Percentiles rank a stretch among this genome's conserved stretches.
Conservation (phyloP, 1,140 invertebrate species). For the Drosophila pachea region DNA sequence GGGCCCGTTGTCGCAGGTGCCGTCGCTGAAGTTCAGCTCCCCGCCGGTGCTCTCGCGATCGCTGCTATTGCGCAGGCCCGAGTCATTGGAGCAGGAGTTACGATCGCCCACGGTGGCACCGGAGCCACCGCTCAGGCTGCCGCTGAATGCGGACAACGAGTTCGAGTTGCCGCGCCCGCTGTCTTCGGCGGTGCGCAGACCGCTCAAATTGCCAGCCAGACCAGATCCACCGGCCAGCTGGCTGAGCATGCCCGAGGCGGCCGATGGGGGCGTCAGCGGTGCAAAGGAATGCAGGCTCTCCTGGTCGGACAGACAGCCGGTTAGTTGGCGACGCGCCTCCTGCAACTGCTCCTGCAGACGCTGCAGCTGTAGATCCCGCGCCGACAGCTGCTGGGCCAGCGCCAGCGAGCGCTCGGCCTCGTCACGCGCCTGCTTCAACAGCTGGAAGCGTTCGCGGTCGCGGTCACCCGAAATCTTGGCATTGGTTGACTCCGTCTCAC, state of each 20-base stretch:
- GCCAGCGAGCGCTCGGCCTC: slow-evolving; percentile 92
- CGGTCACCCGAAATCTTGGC: slow-evolving; percentile 89
- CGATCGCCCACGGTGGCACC: slow-evolving; percentile 82
- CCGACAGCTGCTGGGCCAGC: slow-evolving; percentile 90
- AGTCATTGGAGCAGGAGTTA: slow-evolving; percentile 92
- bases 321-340: slow-evolving; percentile 86
- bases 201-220: slow-evolving; percentile 79
- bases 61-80: slow-evolving; percentile 88
- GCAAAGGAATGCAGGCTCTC: slow-evolving; percentile 84
- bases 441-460: slow-evolving; percentile 92
- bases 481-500: slow-evolving; percentile 81
- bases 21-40: slow-evolving; percentile 77
- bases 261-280: slow-evolving; percentile 74
- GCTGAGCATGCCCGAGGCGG: slow-evolving; percentile 72
- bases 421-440: slow-evolving; percentile 91
- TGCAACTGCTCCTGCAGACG: slow-evolving; percentile 90
- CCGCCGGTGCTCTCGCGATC: slow-evolving; percentile 87
- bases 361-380: slow-evolving; percentile 90
- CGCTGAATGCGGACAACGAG: slow-evolving; percentile 77
- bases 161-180: slow-evolving; percentile 80
- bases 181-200: slow-evolving; percentile 81
- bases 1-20: slow-evolving; percentile 77
- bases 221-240: slow-evolving; percentile 80
- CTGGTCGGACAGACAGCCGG: slow-evolving; percentile 87
- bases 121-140: slow-evolving; percentile 80